A percentile compares a stretch with the other conserved stretches of the same genome.
Conservation (phyloP, 2,797 vertebrate genomes). For the Triplophysa yarkandensis region DNA sequence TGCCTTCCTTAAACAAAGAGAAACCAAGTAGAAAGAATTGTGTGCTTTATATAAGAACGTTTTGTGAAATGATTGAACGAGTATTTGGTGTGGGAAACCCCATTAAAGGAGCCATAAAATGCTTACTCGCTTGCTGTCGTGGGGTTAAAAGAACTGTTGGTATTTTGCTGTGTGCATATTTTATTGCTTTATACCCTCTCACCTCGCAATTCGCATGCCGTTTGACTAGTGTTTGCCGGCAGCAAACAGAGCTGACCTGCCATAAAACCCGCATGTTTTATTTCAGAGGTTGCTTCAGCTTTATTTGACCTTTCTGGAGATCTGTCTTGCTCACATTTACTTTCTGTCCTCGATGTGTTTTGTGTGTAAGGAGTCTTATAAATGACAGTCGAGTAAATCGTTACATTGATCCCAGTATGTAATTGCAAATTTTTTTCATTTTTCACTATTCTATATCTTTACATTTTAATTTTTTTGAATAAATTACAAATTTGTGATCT, state of each 20-base stretch:
- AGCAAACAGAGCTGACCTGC: conserved; percentile 78
- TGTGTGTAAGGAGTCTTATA: background rate
- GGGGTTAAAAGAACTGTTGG: conserved; percentile 63
- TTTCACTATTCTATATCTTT: background rate
- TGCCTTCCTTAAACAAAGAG: conserved; percentile 21
- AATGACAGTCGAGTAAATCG: background rate
- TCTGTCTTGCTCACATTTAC: conserved; percentile 32
- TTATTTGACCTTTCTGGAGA: conserved; percentile 61
- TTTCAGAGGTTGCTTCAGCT: conserved; percentile 47
- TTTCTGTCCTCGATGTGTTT: background rate
- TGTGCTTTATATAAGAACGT: conserved; percentile 21
- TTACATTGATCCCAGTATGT: background rate
- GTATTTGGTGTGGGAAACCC: conserved; percentile 43
- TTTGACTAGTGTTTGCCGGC: conserved; percentile 78
- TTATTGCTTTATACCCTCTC: conserved; percentile 79
- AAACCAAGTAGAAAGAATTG: conserved; percentile 10
- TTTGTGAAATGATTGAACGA: conserved; percentile 36
- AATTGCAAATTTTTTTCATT: background rate
- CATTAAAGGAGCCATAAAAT: conserved; percentile 67
- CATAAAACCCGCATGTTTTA: conserved; percentile 73
- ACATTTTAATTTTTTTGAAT: background rate
- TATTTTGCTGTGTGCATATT: conserved; percentile 73
- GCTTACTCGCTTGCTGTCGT: conserved; percentile 57
- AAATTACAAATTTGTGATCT: background rate
- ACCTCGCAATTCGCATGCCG: conserved; percentile 70